Evolutionary conservation across 2,888 invertebrate species (phyloP).

Genomic region (Ornithoptera alexandrae): DNA sequence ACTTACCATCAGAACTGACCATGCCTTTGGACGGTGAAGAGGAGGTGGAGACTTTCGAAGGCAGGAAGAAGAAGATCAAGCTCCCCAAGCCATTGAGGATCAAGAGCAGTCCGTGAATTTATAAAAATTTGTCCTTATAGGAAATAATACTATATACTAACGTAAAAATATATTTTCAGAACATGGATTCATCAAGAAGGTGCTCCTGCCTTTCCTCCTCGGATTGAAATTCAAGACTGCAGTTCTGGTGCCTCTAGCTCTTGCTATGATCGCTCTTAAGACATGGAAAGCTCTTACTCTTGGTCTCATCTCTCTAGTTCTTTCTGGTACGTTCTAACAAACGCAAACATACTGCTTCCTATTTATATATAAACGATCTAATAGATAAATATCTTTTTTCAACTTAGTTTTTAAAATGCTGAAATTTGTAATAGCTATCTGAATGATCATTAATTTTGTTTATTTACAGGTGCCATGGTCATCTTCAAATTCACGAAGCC

Average conservation of each 20-base stretch:
- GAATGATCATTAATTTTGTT: slow-evolving; percentile 8
- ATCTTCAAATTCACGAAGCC: slow-evolving; percentile 94
- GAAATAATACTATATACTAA: slow-evolving; percentile 15
- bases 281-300: slow-evolving; percentile 94
- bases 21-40: slow-evolving; percentile 84
- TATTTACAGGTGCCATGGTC: slow-evolving; percentile 82
- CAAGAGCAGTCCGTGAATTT: slow-evolving; percentile 65
- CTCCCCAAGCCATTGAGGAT: slow-evolving; percentile 75
- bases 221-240: slow-evolving; percentile 93
- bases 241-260: slow-evolving; percentile 88
- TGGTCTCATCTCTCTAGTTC: slow-evolving; percentile 89
- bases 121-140: slow-evolving; percentile 11
- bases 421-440: neutral
- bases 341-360: neutral
- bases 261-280: slow-evolving; percentile 91
- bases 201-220: slow-evolving; percentile 90
- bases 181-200: slow-evolving; percentile 90
- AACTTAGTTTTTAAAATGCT: neutral
- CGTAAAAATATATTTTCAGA: slow-evolving; percentile 74
- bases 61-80: slow-evolving; percentile 76
- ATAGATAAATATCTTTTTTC: neutral
- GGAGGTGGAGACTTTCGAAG: slow-evolving; percentile 67
- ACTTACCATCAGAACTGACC: slow-evolving; percentile 83
- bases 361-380: no score
- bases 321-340: slow-evolving; percentile 80